Evolutionary conservation across 2,888 invertebrate genomes (phyloP).

Genomic region (Cosmia pyralina): DNA sequence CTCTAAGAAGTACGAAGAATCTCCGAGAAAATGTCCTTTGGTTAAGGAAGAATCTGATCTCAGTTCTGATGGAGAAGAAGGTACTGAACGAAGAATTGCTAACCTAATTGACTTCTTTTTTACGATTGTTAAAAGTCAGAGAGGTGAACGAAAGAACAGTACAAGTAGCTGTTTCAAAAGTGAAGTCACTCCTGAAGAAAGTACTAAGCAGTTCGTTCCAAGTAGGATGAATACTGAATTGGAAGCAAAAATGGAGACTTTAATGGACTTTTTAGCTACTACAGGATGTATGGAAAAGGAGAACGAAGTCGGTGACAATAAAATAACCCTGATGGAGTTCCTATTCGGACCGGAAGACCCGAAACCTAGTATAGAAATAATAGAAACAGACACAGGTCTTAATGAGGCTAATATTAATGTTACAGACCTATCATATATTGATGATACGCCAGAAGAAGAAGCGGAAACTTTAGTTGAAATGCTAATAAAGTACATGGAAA

Average conservation of each 20-base stretch:
- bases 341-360: constrained; percentile 84
- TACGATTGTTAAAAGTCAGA: constrained; percentile 87
- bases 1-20: constrained; percentile 78
- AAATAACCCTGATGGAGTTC: constrained; percentile 88
- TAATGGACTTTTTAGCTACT: constrained; percentile 86
- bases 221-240: constrained; percentile 82
- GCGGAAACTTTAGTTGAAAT: constrained; percentile 86
- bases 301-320: constrained; percentile 78
- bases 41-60: constrained; percentile 87
- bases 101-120: constrained; percentile 88
- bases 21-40: constrained; percentile 81
- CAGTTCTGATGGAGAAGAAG: constrained; percentile 83
- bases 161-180: constrained; percentile 85
- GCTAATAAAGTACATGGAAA: constrained; percentile 87
- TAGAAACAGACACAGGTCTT: constrained; percentile 75
- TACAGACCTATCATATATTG: constrained; percentile 84
- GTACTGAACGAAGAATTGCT: constrained; percentile 83
- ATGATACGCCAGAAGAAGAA: constrained; percentile 86
- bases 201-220: constrained; percentile 73
- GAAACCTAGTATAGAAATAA: constrained; percentile 80
- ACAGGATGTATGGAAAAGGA: constrained; percentile 85
- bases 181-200: constrained; percentile 81
- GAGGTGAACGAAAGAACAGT: constrained; percentile 84
- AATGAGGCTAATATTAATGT: constrained; percentile 84
- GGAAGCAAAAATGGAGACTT: constrained; percentile 88